Base-by-base conservation (phyloP, 2,888 invertebrate genomes). In the Lissocephala sabroskyi region DNA sequence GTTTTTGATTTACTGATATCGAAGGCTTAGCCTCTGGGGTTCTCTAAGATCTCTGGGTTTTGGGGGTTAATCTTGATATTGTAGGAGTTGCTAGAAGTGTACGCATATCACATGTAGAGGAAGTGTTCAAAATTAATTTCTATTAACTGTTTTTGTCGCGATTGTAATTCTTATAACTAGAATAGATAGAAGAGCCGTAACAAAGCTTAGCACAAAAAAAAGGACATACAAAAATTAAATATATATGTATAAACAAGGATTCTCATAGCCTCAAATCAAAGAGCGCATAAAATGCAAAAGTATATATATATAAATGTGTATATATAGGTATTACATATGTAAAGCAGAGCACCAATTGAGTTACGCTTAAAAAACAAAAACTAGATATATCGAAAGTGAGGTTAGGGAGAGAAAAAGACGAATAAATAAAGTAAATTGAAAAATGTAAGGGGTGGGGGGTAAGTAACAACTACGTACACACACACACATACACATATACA, bases 101-200 rank as follows among this genome's bases (percentile, higher is more conserved):
- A n/a, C 54, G 56, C 61, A 59, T 74, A 74, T 74, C 74, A 74
- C 74, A 74, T 76, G 73, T 76, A 78, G 73, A 78, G 79, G 79
- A 78, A 74, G 79, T 78, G 73, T 74, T n/a, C n/a, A n/a, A 58
- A 63, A 70, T 67, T 65, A 73, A n/a, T n/a, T n/a, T n/a, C 76
- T 66, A 36, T 33, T 44, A n/a, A n/a, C 19, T 17, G 26, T 43
- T 49, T n/a, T 30, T 30, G 30, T 26, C 26, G 5, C 9, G 4
- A 9, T 26, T 9, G 4, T 23, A 23, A 5, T 23, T 23, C 23
- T 5, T 23, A 5, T 5, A 23, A 23, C 23, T 7, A 23, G 7
- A 23, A 23, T 5, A 23, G 7, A 23, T 26, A 26, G 26, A 4
- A 26, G 26, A 26, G 26, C 4, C 26, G 26, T 26, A 6, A 43